Evolutionary conservation across 2,888 invertebrate genomes (phyloP), one percentile per base, ranked within the genome.

Genomic region (Germaria angustata): DNA sequence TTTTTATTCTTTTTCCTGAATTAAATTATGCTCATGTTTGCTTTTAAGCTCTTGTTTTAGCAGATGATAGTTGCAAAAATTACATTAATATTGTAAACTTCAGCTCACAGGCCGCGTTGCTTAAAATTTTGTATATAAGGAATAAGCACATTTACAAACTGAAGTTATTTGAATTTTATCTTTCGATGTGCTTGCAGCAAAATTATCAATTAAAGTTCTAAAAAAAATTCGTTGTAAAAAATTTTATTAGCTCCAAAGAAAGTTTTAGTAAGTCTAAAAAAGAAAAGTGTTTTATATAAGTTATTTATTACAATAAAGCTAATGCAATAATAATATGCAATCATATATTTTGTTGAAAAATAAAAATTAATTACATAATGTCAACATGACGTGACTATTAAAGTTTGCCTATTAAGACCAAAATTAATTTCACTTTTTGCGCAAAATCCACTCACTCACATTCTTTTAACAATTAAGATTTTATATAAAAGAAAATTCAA

Each of bases 111-210:
- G 39, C 13, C 22, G 2, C 44, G 41, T 6, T 17, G 46, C 7
- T 15, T 2, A 24, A 61, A 63, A n/a, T 69, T 61, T 41, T 65
- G 84, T 85, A 86, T 87, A 87, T 85, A 87, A 87, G 85, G 86
- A 86, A 85, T 84, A 81, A 84, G 83, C 81, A 84, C 85, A 82
- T 82, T 80, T 81, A 82, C 84, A 86, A 85, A 69, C 83, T 84
- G 66, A 86, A 86, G 86, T 87, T 86, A 87, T 85, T 87, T 84
- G 82, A 84, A 85, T 84, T 85, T 85, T 61, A 84, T 73, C 84
- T 76, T 75, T 76, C 82, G 80, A 75, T 81, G 84, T 49, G 86
- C 66, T 84, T 41, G 32, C 44, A 68, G 32, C 22, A 66, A 20
- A 46, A 49, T 15, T 53, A 8, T 15, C 17, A 20, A 34, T 9